Percentiles rank a stretch among this genome's conserved stretches.
phyloP scores from a whole-genome alignment of 30 jellyfish, hydroid and myxozoan genomes.

The Turritopsis dohrnii region DNA sequence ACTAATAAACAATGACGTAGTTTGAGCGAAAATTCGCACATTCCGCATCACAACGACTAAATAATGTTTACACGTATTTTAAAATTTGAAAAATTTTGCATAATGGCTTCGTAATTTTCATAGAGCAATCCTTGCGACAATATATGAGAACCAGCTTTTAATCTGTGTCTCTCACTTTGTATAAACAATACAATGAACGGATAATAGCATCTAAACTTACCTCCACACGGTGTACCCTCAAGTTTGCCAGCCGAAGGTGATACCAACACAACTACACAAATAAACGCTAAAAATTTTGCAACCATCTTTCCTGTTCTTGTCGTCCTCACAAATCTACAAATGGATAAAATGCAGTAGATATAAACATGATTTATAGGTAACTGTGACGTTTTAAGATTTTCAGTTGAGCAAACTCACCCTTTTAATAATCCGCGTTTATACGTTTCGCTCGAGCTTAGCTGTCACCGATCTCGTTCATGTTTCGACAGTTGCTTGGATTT shows the following conservation, averaged over 20 bases:
- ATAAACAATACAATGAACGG: too few species aligned
- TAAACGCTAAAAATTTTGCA: neutral
- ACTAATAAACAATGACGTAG: too few species aligned
- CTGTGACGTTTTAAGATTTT: neutral
- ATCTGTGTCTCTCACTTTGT: too few species aligned
- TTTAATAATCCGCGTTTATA: neutral
- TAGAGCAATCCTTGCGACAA: too few species aligned
- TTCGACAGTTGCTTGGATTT: too few species aligned
- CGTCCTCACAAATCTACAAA: neutral
- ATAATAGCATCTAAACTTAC: neutral
- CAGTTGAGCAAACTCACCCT: neutral
- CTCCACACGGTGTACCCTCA: neutral
- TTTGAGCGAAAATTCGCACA: too few species aligned
- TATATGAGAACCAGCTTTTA: too few species aligned
- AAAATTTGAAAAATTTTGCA: too few species aligned
- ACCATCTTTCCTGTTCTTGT: neutral
- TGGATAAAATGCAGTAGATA: neutral
- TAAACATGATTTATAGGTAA: neutral
- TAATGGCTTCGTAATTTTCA: too few species aligned
- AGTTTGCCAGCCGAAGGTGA: neutral
- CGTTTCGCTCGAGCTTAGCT: neutral
- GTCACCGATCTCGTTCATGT: too few species aligned
- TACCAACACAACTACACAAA: neutral
- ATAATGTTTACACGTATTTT: too few species aligned
- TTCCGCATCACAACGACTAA: too few species aligned